Evolutionary conservation across 2,888 invertebrate genomes (phyloP), one percentile per base, ranked within the genome.

Genomic region (Melieria picta): DNA sequence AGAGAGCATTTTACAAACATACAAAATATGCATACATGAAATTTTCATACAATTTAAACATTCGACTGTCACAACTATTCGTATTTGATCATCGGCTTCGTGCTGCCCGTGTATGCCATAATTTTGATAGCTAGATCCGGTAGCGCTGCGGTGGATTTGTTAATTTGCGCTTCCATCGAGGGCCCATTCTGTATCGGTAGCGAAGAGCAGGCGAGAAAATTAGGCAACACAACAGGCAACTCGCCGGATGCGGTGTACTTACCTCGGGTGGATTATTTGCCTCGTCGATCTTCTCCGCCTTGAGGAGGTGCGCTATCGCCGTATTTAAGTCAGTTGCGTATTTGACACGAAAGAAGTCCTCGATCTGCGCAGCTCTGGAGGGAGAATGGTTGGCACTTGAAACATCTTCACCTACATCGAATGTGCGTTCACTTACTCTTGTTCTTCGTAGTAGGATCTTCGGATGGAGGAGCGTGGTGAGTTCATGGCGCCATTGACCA

Each of bases 281-380:
- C 4, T 71, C 72, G 30, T 62, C 58, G 0, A 65, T 47, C 47
- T 42, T 47, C 65, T 78, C 78, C 0, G 76, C 74, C 43, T 48
- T 74, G 48, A 74, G 48, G 0, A 72, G 46, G 46, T 60, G 74
- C 1, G 65, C 45, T 4, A 82, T 65, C 10, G 75, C 77, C 1
- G 69, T 65, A 45, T 82, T 82, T 1, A 83, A 74, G 1, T 78
- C 75, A 0, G 78, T 66, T 9, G 72, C 69, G 16, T 74, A 69
- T 16, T 77, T 77, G 0, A 43, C 4, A 0, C 5, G 1, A 10
- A 82, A 82, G 58, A 45, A 62, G 9, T 56, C 64, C 9, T 71
- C 66, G 30, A 62, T 62, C 7, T 13, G 13, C 46, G 62, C 30
- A 2, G 30, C 30, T 30, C 30, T 30, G 30, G 30, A 30, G 30